Evolutionary conservation across 1,140 invertebrate genomes (phyloP).

Genomic region (Hylaeus anthracinus): DNA sequence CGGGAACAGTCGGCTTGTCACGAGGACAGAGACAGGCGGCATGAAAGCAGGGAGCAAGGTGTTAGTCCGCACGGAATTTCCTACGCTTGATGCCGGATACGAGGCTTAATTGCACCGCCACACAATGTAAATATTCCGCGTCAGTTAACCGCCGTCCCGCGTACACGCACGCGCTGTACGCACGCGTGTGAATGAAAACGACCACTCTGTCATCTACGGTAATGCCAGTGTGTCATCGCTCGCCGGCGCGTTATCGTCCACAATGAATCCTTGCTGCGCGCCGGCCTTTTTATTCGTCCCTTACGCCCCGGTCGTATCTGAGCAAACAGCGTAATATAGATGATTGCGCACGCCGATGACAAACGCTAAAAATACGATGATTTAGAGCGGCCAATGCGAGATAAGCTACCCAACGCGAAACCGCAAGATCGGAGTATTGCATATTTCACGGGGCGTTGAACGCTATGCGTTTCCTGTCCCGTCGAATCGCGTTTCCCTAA

Average conservation of each 20-base stretch:
- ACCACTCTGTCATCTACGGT: constrained; percentile 73
- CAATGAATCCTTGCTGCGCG: constrained; percentile 61
- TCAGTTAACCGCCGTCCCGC: constrained; percentile 71
- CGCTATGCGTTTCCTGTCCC: constrained; percentile 14
- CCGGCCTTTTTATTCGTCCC: constrained; percentile 44
- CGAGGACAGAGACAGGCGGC: constrained; percentile 55
- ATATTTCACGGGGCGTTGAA: constrained; percentile 42
- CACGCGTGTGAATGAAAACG: constrained; percentile 65
- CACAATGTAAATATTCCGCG: constrained; percentile 79
- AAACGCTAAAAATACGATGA: constrained; percentile 45
- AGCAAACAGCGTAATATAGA: constrained; percentile 52
- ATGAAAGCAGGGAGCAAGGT: constrained; percentile 74
- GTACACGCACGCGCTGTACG: constrained; percentile 47
- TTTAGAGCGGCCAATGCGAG: constrained; percentile 25
- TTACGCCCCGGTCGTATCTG: constrained; percentile 27
- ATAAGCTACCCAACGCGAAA: constrained; percentile 22
- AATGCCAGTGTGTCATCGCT: constrained; percentile 77
- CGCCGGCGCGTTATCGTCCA: constrained; percentile 65
- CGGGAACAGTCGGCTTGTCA: constrained; percentile 41
- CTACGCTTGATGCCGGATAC: constrained; percentile 75
- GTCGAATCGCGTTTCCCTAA: constrained; percentile 11
- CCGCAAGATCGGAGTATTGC: constrained; percentile 38
- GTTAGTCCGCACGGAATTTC: constrained; percentile 76
- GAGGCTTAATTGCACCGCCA: constrained; percentile 79
- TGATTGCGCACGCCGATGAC: constrained; percentile 45